Evolutionary conservation across 2,113 vertebrate genomes (phyloP).

Genomic region (Petromus typicus): DNA sequence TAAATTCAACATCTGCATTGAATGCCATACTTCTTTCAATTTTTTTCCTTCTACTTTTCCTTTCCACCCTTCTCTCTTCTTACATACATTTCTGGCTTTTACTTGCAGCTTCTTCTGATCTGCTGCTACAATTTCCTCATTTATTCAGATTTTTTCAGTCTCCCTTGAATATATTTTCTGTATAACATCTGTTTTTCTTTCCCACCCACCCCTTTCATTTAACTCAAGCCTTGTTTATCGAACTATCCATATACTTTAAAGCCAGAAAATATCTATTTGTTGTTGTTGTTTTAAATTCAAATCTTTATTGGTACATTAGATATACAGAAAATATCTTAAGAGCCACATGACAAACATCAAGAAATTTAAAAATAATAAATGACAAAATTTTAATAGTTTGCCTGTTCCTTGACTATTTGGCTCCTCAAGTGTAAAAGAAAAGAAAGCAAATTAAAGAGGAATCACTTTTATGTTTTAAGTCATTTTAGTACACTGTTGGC

Average conservation of each 20-base stretch:
- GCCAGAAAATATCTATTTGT: not conserved
- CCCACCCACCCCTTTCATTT: not conserved
- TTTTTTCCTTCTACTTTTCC: not conserved
- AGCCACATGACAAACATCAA: not conserved
- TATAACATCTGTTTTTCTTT: not conserved
- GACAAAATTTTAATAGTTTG: not conserved
- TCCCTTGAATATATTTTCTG: not conserved
- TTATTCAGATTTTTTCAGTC: not conserved
- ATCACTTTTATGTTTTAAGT: not conserved
- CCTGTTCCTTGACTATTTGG: not conserved
- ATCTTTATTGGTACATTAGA: too few relatives aligned
- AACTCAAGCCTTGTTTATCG: not conserved
- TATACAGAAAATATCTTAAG: not conserved
- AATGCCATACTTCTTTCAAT: not conserved
- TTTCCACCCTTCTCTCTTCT: not conserved
- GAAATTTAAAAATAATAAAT: not conserved
- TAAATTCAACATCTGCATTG: not conserved
- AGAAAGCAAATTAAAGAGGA: not conserved
- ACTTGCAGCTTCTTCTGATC: not conserved
- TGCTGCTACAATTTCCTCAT: not conserved
- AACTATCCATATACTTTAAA: not conserved
- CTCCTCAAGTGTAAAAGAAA: not conserved
- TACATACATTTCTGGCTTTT: not conserved
- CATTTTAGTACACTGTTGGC: not conserved
- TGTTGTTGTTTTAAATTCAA: too few relatives aligned